These are phyloP conservation scores for Glareola pratincola DNA, from an alignment of 2,113 vertebrate genomes.

Conservation along the genomic window DNA sequence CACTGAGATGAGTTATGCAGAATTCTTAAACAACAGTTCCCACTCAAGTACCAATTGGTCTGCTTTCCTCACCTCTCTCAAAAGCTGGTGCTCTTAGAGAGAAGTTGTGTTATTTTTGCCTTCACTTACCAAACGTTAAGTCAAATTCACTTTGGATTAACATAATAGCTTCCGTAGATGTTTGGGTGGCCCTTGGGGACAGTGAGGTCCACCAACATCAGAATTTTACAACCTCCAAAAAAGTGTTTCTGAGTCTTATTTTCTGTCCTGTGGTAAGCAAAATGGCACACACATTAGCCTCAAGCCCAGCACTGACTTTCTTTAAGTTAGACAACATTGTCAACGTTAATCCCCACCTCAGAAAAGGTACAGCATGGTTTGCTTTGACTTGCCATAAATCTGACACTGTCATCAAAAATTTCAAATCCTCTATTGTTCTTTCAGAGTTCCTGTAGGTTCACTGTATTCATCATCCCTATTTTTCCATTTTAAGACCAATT, in stretches of 20 bases:
- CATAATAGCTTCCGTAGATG: not conserved
- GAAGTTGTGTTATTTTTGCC: not conserved
- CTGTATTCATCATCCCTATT: not conserved
- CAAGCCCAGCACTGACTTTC: not conserved
- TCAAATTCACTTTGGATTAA: not conserved
- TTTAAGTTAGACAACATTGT: not conserved
- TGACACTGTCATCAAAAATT: not conserved
- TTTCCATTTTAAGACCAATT: not conserved
- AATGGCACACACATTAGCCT: accelerated
- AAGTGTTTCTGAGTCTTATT: not conserved
- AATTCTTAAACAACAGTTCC: not conserved
- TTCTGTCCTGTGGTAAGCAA: not conserved
- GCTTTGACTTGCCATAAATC: not conserved
- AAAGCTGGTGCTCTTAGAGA: not conserved
- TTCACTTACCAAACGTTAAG: not conserved
- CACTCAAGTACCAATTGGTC: not conserved
- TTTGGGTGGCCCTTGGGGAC: not conserved
- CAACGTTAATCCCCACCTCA: not conserved
- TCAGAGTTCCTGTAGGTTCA: not conserved
- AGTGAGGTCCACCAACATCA: not conserved
- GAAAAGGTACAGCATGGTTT: not conserved
- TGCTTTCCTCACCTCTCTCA: not conserved
- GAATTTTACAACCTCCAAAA: not conserved
- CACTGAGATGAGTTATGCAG: not conserved
- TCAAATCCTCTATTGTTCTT: not conserved